A percentile compares a stretch with the other conserved stretches of the same genome.
Conservation (phyloP, 2,113 vertebrate genomes). For the Ophthalmolycus amberensis region DNA sequence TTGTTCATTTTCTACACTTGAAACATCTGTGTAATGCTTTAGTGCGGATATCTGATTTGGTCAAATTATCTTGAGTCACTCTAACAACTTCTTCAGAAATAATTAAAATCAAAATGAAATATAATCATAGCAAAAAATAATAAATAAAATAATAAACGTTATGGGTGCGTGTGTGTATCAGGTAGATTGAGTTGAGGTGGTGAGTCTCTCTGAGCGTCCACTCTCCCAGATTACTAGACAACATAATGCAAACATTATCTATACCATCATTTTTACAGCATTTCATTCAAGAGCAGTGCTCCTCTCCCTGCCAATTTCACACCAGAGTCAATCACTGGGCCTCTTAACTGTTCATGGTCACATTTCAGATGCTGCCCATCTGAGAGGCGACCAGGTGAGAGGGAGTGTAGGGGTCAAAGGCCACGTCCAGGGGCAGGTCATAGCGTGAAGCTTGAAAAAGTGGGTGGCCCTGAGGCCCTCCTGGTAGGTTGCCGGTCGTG, state of each 20-base stretch:
- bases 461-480: conserved; percentile 84
- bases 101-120: conserved; percentile 48
- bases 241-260: conserved; percentile 61
- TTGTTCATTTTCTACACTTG: conserved; percentile 19
- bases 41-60: conserved; percentile 34
- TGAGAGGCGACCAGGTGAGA: conserved; percentile 86
- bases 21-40: conserved; percentile 22
- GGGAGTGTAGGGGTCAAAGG: conserved; percentile 88
- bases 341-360: conserved; percentile 1
- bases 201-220: conserved; percentile 51
- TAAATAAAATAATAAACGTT: conserved; percentile 72
- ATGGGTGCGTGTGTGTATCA: conserved; percentile 70
- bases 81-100: conserved; percentile 48
- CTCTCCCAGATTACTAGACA: conserved; percentile 58
- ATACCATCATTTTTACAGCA: conserved; percentile 39
- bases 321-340: conserved; percentile 77
- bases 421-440: conserved; percentile 91
- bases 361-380: conserved; percentile 86
- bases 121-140: conserved; percentile 60
- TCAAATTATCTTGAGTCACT: conserved; percentile 31
- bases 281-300: conserved; percentile 21
- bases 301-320: not conserved
- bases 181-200: conserved; percentile 73
- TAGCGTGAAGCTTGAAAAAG: conserved; percentile 88
- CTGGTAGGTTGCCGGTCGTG: conserved; percentile 79